Percentiles rank a stretch among this genome's conserved stretches.
These are phyloP conservation scores for Prunella fulvescens DNA, from an alignment of 2,113 vertebrate genomes.

Conservation along the genomic window DNA sequence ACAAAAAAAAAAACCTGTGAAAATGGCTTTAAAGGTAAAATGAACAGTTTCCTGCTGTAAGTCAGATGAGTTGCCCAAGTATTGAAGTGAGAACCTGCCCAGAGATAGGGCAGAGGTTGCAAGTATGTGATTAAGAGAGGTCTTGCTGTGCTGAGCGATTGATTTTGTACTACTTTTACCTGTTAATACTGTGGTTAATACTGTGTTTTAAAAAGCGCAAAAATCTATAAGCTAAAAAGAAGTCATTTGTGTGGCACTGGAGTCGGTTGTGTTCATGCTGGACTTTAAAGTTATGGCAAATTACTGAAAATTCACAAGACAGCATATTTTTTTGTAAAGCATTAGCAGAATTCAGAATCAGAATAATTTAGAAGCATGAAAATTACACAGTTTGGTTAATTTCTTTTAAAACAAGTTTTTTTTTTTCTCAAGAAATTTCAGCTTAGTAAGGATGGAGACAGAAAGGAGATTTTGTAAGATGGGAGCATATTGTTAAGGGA, in stretches of 20 bases:
- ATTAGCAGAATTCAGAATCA: not conserved
- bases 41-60: not conserved
- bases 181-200: not conserved
- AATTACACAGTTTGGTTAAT: not conserved
- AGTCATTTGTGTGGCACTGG: not conserved
- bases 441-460: not conserved
- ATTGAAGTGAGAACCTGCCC: not conserved
- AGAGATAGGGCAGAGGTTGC: not conserved
- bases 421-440: not conserved
- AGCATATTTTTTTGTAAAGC: not conserved
- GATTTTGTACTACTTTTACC: not conserved
- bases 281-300: not conserved
- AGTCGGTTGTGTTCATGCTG: accelerated
- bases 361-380: not conserved
- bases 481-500: not conserved
- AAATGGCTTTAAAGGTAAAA: not conserved
- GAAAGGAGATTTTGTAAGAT: not conserved
- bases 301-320: not conserved
- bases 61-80: not conserved
- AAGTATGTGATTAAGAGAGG: not conserved
- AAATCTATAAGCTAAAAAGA: not conserved
- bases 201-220: not conserved
- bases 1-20: not conserved
- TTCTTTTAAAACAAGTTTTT: not conserved
- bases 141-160: not conserved